These are phyloP conservation scores for Gopherus evgoodei DNA, from an alignment of 2,113 vertebrate species.

Conservation along the genomic window DNA sequence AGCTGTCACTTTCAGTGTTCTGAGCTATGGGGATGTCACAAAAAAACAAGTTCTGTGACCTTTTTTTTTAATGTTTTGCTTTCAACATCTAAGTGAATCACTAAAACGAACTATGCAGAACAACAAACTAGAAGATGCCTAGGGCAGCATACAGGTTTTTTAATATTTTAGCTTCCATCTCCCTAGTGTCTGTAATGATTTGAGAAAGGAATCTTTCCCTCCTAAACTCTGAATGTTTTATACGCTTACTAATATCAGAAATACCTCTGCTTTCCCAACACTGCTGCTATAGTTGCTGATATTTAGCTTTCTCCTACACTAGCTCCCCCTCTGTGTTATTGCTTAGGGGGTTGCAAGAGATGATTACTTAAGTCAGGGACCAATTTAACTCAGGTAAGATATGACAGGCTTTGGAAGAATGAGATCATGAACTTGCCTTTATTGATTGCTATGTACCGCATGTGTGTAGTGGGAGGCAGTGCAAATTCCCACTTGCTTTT, in stretches of 20 bases:
- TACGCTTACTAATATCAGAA: slow-evolving; percentile 1
- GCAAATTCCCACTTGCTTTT: neutral
- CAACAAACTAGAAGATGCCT: slow-evolving; percentile 15
- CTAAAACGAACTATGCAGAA: neutral
- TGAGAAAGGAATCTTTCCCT: slow-evolving; percentile 26
- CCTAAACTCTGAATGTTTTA: neutral
- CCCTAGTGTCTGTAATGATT: neutral
- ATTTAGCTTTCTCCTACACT: slow-evolving; percentile 30
- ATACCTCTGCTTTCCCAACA: slow-evolving; percentile 33
- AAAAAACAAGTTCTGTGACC: neutral
- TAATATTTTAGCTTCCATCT: slow-evolving; percentile 13
- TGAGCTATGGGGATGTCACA: neutral
- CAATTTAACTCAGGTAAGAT: slow-evolving; percentile 30
- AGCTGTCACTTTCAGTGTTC: neutral
- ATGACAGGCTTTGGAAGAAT: slow-evolving; percentile 35
- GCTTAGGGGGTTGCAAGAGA: slow-evolving; percentile 53
- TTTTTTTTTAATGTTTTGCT: neutral
- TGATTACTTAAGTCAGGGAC: slow-evolving; percentile 62
- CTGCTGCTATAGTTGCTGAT: neutral
- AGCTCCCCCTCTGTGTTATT: slow-evolving; percentile 33
- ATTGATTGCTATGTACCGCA: neutral
- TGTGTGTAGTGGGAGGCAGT: neutral
- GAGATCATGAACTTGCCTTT: slow-evolving; percentile 14
- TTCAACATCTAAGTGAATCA: neutral
- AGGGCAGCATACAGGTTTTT: neutral